Evolutionary conservation across 2,888 invertebrate genomes (phyloP), one percentile per base, ranked within the genome.

Genomic region (Bellardia bayeri): DNA sequence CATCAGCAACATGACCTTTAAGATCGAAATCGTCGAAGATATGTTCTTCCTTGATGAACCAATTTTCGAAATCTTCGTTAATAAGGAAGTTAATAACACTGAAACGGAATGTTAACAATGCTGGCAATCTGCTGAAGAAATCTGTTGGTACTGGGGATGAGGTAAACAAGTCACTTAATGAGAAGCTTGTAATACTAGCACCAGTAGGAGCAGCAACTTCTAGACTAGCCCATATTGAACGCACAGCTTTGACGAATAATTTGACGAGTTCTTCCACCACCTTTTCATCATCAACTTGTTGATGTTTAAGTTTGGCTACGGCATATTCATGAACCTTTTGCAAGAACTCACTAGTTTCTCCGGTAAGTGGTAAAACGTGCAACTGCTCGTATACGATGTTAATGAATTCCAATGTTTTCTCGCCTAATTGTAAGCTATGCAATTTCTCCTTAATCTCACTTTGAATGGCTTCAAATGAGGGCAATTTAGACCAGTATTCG

Each of bases 1-100:
- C 97, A 91, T 97, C 97, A 13, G 96, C 94, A 4, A 98, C 92
- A 54, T 96, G 95, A 9, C 96, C 98, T 71, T 95, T 94, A 83
- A 96, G 96, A 95, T 94, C 51, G 92, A 96, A 95, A 33, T 97
- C 95, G 88, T 95, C 96, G 49, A 97, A 91, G 89, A 96, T 85
- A 1, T 90, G 45, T 3, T 84, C 30, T 1, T 90, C 69, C 30
- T 88, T 89, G 8, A 69, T 94, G 4, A 93, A 85, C 0, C 95
- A 91, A n/a, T 94, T 93, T 0, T 95, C 95, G 14, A 96, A 90
- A 90, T 96, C 96, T 33, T 95, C 95, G 58, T 94, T 95, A 7
- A 95, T 86, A 13, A 97, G 49, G 90, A 95, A 95, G 91, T 95
- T 95, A 30, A 97, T 51, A 2, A 95, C 88, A 85, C 96, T 97